These are phyloP conservation scores for Galagoides demidoff DNA, from an alignment of 2,797 vertebrate genomes.

Conservation along the genomic window DNA sequence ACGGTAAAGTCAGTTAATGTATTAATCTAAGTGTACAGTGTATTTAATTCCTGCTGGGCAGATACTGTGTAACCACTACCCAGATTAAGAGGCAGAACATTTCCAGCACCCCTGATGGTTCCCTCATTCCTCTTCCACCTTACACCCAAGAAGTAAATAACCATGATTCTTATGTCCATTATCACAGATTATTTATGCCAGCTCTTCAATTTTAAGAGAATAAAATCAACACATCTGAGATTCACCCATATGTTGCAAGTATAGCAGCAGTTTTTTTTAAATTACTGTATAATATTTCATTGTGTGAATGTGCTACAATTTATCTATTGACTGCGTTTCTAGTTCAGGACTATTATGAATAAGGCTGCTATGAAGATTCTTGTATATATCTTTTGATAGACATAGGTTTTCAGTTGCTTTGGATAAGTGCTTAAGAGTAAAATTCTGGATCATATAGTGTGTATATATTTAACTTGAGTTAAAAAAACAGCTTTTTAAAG, in stretches of 20 bases:
- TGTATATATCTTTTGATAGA: not conserved
- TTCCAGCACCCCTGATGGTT: not conserved
- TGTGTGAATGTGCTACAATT: not conserved
- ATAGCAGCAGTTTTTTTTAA: not conserved
- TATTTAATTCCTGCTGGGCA: not conserved
- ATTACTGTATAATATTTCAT: not conserved
- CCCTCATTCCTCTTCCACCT: not conserved
- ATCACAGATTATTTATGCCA: not conserved
- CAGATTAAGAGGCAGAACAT: not conserved
- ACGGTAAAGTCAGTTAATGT: not conserved
- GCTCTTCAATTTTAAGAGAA: not conserved
- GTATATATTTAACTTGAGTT: not conserved
- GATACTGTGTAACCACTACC: not conserved
- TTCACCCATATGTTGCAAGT: not conserved
- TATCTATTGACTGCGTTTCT: not conserved
- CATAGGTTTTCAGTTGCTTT: not conserved
- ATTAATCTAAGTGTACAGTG: not conserved
- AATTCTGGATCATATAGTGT: not conserved
- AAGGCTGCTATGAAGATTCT: not conserved
- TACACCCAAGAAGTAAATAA: not conserved
- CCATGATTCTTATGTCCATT: not conserved
- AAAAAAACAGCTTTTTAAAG: not conserved
- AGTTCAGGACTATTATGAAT: not conserved
- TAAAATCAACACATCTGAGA: slow-evolving; percentile 2
- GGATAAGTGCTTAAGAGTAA: not conserved